These are phyloP conservation scores for Hypanus sabinus DNA, from an alignment of 2,113 vertebrate genomes.

Conservation along the genomic window DNA sequence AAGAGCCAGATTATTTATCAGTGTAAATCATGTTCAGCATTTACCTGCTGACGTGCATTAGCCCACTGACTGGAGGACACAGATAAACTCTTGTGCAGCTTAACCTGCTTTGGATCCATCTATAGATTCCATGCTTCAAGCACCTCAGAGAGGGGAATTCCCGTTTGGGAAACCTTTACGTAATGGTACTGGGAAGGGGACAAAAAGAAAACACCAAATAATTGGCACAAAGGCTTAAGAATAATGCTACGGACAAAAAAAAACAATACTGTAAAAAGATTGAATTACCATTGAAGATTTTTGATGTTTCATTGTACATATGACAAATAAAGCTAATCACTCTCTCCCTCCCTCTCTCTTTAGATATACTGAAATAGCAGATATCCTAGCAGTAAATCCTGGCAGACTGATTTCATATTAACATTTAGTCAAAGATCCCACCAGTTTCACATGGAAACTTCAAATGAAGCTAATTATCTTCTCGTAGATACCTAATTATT, in stretches of 20 bases:
- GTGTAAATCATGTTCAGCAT: constrained; percentile 16
- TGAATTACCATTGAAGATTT: constrained; percentile 2
- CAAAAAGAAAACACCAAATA: constrained; percentile 19
- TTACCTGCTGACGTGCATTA: neutral
- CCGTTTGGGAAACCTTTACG: constrained; percentile 17
- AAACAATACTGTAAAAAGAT: neutral
- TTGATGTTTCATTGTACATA: too few relatives aligned
- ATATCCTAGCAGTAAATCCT: neutral
- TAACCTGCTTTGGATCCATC: constrained; percentile 28
- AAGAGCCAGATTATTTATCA: neutral
- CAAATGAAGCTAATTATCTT: neutral
- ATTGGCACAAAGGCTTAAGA: constrained; percentile 26
- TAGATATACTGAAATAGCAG: too few relatives aligned
- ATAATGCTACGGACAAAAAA: constrained; percentile 13
- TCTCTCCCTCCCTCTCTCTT: too few relatives aligned
- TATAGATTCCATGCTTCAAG: constrained; percentile 23
- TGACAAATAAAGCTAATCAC: too few relatives aligned
- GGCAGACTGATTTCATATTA: neutral
- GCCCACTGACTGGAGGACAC: constrained; percentile 9
- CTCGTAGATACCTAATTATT: neutral
- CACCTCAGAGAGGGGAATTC: constrained; percentile 34
- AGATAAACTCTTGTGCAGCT: constrained; percentile 23
- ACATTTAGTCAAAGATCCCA: neutral
- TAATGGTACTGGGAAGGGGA: constrained; percentile 20
- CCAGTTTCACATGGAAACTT: neutral